Base-by-base conservation (phyloP, 2,888 invertebrate species). In the Cephus spinipes region DNA sequence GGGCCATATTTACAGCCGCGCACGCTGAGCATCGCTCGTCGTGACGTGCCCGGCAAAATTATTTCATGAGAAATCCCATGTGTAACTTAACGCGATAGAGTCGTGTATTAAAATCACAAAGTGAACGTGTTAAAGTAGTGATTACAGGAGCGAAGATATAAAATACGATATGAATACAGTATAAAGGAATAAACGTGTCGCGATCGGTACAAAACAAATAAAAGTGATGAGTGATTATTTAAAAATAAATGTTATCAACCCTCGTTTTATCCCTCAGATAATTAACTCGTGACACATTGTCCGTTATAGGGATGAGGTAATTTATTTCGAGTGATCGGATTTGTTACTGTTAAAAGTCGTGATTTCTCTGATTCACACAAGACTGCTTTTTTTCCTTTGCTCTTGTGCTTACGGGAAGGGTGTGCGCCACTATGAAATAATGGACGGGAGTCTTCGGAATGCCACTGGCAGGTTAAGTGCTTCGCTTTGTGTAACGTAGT, bases 1-100 rank as follows among this genome's bases (percentile, higher is more conserved):
- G 78, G 79, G 76, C 79, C 79, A 74, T 71, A 71, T 33, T 31
- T 71, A 33, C 71, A 33, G 15, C 15, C 71, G 71, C 71, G 71
- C 71, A n/a, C 71, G 71, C 31, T 71, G 71, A 31, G 71, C 71
- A 33, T 33, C 32, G 31, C 71, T 71, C 71, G 32, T 33, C 71
- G 71, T 55, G 55, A 55, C 55, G 23, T 23, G 23, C 55, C 55
- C 55, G 55, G 55, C 55, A 55, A 23, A 55, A 55, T 55, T 0
- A 55, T 55, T 23, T 23, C 2, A 55, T 55, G 55, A 55, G 23
- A 55, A 23, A 55, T 55, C 15, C 55, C 23, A 23, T 23, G 55
- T 55, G 55, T 55, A 23, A 23, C 2, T 55, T 15, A 9, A 55
- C 55, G 55, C 23, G 55, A 55, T 55, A 55, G 23, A 55, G 55